A percentile compares a stretch with the other conserved stretches of the same genome.
These are phyloP conservation scores for Drosophila ficusphila DNA, from an alignment of 1,140 invertebrate genomes.

Conservation along the genomic window DNA sequence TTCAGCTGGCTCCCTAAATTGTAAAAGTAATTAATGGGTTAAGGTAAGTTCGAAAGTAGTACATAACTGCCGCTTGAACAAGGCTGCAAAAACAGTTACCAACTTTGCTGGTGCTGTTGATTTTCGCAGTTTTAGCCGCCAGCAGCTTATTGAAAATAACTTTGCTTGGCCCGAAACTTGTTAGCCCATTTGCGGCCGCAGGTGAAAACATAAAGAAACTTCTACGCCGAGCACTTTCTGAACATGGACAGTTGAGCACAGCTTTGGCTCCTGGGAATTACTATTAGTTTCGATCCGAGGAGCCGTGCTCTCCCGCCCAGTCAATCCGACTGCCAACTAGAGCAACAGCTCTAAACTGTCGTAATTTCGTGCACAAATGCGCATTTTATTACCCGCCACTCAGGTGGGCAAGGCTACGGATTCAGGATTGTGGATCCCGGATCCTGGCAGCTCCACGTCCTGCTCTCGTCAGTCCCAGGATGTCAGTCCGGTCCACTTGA, in stretches of 20 bases:
- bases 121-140: conserved; percentile 44
- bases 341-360: conserved; percentile 52
- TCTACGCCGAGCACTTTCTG: not conserved
- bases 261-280: conserved; percentile 25
- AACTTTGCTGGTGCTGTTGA: conserved; percentile 36
- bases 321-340: conserved; percentile 17
- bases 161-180: conserved; percentile 48
- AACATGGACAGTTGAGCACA: conserved; percentile 25
- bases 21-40: conserved; percentile 23
- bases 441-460: conserved; percentile 7
- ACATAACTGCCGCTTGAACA: not conserved
- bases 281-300: conserved; percentile 1
- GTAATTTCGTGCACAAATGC: conserved; percentile 77
- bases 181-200: conserved; percentile 38
- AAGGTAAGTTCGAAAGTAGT: not conserved
- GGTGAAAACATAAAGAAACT: conserved; percentile 27
- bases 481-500: conserved; percentile 26
- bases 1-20: conserved; percentile 7
- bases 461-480: conserved; percentile 24
- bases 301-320: not conserved
- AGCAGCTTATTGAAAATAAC: conserved; percentile 71
- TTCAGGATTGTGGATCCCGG: conserved; percentile 2
- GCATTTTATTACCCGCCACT: conserved; percentile 76
- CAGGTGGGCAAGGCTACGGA: conserved; percentile 33
- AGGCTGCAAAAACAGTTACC: conserved; percentile 17